Base-by-base conservation (phyloP, 2,797 vertebrate genomes). In the Gallinago nigripennis region DNA sequence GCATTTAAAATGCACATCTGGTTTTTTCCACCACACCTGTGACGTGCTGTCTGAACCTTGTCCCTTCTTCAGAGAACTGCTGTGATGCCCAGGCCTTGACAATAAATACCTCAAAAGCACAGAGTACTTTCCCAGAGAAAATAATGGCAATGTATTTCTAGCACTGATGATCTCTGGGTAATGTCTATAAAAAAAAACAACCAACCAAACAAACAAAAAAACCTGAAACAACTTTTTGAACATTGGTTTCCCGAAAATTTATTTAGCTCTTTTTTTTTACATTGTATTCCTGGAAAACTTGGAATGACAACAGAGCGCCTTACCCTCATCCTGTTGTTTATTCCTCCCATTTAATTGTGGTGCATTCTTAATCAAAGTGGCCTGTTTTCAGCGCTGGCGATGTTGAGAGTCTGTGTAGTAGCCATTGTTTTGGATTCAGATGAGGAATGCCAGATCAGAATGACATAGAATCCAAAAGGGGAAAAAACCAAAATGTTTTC, bases 1-100 rank as follows among this genome's bases (percentile, higher is more conserved):
- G 50, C 73, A 43, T 90, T 95, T 93, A 79, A 86, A 92, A 90
- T 43, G 77, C 83, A 71, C 88, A 92, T 86, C 70, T 90, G 53
- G 2, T 64, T 88, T 95, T 93, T 94, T 76, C 88, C 70, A 72
- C 23, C 78, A 4, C 73, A 16, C 65, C 33, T 56, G 28, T 39
- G 73, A 25, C 1, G 6, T 68, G 23, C 54, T 54, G 27, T 61
- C 65, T 94, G 93, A 92, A 90, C 88, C 69, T 83, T 94, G 65
- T 87, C 64, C 60, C 45, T 81, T 87, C 61, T 86, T 60, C 57
- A 53, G 43, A 83, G 31, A 64, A n/a, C 51, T 0, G 1, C 50
- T 2, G 9, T 41, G 63, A 37, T 93, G 71, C 41, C 15, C 1
- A 1, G 45, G 28, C 25, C 60, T 6, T 68, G 19, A 30, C 60